Percentiles rank a stretch among this genome's conserved stretches.
Evolutionary conservation across 2,113 vertebrate species (phyloP).

Genomic region (Myiozetetes cayanensis): DNA sequence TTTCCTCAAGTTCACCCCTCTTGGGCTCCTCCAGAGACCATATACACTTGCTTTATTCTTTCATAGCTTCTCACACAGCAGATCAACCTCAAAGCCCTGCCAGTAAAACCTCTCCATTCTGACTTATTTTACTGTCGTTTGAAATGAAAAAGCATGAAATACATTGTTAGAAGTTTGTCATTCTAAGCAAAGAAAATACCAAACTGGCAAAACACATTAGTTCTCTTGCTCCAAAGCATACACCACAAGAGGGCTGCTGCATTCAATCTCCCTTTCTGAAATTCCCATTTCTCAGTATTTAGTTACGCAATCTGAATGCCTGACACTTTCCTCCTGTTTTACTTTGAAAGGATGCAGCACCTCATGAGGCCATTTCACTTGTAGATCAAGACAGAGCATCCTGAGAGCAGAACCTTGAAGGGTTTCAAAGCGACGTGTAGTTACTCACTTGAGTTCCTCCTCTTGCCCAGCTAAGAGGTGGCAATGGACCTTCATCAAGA

Average conservation of each 20-base stretch:
- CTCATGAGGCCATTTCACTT: not conserved
- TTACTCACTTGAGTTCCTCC: not conserved
- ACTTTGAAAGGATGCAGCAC: not conserved
- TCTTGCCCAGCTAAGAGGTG: not conserved
- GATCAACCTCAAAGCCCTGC: not conserved
- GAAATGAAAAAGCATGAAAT: not conserved
- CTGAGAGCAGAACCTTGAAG: not conserved
- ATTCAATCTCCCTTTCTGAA: conserved; percentile 30
- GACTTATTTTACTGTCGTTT: not conserved
- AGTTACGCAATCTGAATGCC: not conserved
- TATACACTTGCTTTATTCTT: not conserved
- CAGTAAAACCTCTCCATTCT: not conserved
- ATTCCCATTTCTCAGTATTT: not conserved
- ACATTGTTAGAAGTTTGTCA: not conserved
- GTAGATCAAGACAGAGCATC: not conserved
- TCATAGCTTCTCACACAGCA: not conserved
- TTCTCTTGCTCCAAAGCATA: not conserved
- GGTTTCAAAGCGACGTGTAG: not conserved
- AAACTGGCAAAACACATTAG: not conserved
- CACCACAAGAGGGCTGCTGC: conserved; percentile 39
- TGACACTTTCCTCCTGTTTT: not conserved
- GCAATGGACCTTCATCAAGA: not conserved
- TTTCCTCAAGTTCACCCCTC: not conserved
- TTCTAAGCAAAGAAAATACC: not conserved
- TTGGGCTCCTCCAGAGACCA: not conserved